Evolutionary conservation across 1,140 invertebrate genomes (phyloP), one percentile per base, ranked within the genome.

Genomic region (Aphaenogaster ashmeadi): DNA sequence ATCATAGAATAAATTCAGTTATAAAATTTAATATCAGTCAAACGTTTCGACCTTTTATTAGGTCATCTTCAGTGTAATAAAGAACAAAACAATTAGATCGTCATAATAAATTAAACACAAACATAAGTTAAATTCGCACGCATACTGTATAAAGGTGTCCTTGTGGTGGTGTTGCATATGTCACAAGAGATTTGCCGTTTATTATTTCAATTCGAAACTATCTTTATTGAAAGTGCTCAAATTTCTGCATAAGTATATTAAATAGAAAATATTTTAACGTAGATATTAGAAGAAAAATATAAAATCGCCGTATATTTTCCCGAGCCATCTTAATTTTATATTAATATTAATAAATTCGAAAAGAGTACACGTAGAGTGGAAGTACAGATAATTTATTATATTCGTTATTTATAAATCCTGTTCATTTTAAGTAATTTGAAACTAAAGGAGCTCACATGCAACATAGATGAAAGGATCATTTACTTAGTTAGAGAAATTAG

Each of bases 391-490:
- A 6, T n/a, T 58, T 21, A 50, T 6, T 38, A 13, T 67, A 52
- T 27, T 41, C 0, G 11, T 60, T 33, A 75, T 36, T 78, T 50
- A 47, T n/a, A 50, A 62, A 33, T 36, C 1, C 36, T 2, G 13
- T 38, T 67, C 21, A 6, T 79, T 79, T 44, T 33, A 81, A 56
- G 33, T 69, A 56, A 52, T 69, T 50, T 78, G 4, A 27, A n/a
- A n/a, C 3, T 13, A 18, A 44, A 5, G 56, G 36, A 36, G 8
- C 41, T 79, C 6, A n/a, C 6, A 47, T 33, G 9, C 4, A 50
- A 69, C 41, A 50, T 8, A 2, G 21, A 36, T 18, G 27, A 64
- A 47, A 47, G 5, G 5, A 13, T 47, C 9, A 13, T 33, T 78
- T 64, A 62, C 13, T 69, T 41, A 27, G 27, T 64, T 36, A 13